Percentiles rank a stretch among this genome's conserved stretches.
phyloP scores from a whole-genome alignment of 2,888 invertebrate genomes.

The Eilema griseolum region DNA sequence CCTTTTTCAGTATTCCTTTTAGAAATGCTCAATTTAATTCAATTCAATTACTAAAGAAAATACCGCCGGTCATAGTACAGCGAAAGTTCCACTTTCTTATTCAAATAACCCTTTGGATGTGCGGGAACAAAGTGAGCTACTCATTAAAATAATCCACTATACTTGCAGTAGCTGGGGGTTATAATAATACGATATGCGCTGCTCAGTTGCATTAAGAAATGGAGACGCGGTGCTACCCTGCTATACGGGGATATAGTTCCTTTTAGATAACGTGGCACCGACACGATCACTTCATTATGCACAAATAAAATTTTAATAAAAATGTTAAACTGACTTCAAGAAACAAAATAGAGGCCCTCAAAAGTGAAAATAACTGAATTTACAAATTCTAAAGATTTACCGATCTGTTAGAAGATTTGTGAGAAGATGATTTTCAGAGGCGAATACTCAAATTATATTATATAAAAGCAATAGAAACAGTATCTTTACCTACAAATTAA shows the following conservation, averaged over 20 bases:
- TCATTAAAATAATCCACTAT: conserved; percentile 79
- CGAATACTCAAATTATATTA: too few relatives aligned
- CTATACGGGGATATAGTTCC: conserved; percentile 10
- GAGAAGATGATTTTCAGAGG: too few relatives aligned
- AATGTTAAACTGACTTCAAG: too few relatives aligned
- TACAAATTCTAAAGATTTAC: too few relatives aligned
- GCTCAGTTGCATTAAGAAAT: conserved; percentile 52
- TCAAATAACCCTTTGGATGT: conserved; percentile 76
- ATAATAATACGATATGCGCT: conserved; percentile 56
- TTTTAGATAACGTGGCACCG: conserved; percentile 12
- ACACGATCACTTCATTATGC: not conserved
- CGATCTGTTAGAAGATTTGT: too few relatives aligned
- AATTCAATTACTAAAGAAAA: conserved; percentile 83
- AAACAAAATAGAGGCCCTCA: too few relatives aligned
- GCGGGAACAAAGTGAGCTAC: conserved; percentile 77
- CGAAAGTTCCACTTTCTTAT: conserved; percentile 80
- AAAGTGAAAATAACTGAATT: too few relatives aligned
- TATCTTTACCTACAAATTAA: too few relatives aligned
- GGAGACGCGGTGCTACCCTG: conserved; percentile 36
- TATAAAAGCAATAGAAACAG: too few relatives aligned
- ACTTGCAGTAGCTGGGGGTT: conserved; percentile 56
- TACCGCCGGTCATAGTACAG: conserved; percentile 64
- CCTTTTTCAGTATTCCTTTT: not conserved
- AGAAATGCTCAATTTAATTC: conserved; percentile 66
- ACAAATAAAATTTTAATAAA: too few relatives aligned